Evolutionary conservation across 2,797 vertebrate genomes (phyloP), one percentile per base, ranked within the genome.

Genomic region (Siniperca obscura): DNA sequence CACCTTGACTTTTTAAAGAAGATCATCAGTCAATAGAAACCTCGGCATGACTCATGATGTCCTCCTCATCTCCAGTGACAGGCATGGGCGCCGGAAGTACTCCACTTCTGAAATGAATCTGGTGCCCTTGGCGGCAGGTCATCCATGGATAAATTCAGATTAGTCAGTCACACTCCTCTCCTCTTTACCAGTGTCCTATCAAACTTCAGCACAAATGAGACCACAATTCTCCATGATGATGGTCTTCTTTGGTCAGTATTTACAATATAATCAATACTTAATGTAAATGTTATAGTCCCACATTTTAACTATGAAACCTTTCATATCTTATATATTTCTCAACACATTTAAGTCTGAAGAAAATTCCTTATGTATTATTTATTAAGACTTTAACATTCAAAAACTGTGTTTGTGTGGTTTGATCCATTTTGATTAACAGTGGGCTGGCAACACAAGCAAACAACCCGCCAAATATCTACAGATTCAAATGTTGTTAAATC

Each of bases 1-100:
- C 21, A 55, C 34, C 3, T 55, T 22, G 10, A 60, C 72, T 74
- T 77, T 66, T 60, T 27, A 50, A 80, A 82, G 55, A 76, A 25
- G 16, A 66, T 80, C 25, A 71, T 40, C 42, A 30, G 74, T 78
- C 22, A 87, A 40, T 14, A 44, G 46, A 70, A 38, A 27, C 1
- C 7, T 19, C 11, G 2, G 44, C 21, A 17, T 17, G 22, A 38
- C 46, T 59, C 11, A 3, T 59, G 70, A 16, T 30, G 38, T 56
- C 50, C 0, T 25, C 25, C 13, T 6, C 17, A 19, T 36, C 46
- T 67, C 7, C 19, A 22, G 57, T 12, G 6, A 7, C 16, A 42
- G 10, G 9, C 40, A 36, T 36, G 36, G 36, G 36, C 36, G 36
- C 36, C 36, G 36, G 36, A 36, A 36, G 36, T 36, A 36, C 36